Evolutionary conservation across 2,113 vertebrate species (phyloP), one percentile per base, ranked within the genome.

Genomic region (Salvelinus namaycush): DNA sequence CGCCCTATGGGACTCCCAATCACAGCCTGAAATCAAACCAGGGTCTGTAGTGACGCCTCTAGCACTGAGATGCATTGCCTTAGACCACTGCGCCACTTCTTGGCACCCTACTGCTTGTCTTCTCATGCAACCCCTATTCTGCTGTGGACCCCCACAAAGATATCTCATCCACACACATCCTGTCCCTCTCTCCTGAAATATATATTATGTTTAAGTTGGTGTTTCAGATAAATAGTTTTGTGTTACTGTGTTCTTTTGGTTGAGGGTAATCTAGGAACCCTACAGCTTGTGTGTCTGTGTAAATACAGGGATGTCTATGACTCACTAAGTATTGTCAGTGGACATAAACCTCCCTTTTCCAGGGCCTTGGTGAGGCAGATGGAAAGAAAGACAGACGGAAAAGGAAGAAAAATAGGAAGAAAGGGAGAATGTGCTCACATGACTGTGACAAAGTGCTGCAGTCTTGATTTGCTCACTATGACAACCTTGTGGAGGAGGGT

Each of bases 391-490:
- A 84, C 80, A 79, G 75, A 84, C 80, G 66, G 75, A 70, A 81
- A 85, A 82, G 78, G 77, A 86, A 84, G 84, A 88, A 81, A 83
- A 78, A 79, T 80, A 88, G 72, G 80, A 89, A 89, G 83, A 89
- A 85, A 79, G 68, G 73, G 77, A 89, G 83, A 89, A 87, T 87
- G 83, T 79, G 83, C 84, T 82, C 82, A 85, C 86, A 91, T 86
- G 87, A 90, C 78, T 88, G 90, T 88, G 89, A 92, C 90, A 90
- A 90, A 90, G 87, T 85, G 77, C 77, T 83, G 82, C 80, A 44
- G 76, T 79, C 88, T 85, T 89, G 83, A 87, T 90, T 89, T 87
- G 84, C 82, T 93, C 89, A 83, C 92, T 89, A 92, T 91, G 91
- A 89, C 91, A 91, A 92, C 91, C 68, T 14, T 71, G 74, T 80